These are phyloP conservation scores for Hyposmocoma kahamanoa DNA, from an alignment of 1,140 invertebrate species.

Conservation along the genomic window DNA sequence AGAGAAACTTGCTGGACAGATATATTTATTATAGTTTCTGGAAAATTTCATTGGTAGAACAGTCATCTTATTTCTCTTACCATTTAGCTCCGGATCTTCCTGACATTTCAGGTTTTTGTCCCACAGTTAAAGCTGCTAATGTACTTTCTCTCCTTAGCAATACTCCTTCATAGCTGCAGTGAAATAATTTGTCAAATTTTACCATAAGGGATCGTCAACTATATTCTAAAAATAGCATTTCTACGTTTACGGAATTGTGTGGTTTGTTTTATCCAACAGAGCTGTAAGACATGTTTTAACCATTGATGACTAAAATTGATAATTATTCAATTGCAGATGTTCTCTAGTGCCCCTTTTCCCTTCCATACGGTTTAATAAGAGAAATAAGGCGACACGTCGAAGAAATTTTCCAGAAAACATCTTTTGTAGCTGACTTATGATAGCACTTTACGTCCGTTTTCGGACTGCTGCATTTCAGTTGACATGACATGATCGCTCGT, in stretches of 20 bases:
- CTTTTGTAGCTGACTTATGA: conserved; percentile 42
- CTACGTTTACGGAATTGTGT: conserved; percentile 36
- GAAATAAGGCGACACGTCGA: conserved; percentile 57
- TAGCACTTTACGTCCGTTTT: conserved; percentile 54
- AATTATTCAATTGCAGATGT: conserved; percentile 71
- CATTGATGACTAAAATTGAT: conserved; percentile 65
- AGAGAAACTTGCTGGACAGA: neutral
- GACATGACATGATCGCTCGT: conserved; percentile 64
- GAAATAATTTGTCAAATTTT: conserved; percentile 59
- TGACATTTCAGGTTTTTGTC: conserved; percentile 25
- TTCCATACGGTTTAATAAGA: conserved; percentile 42
- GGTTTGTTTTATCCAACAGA: conserved; percentile 47
- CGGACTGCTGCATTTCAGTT: conserved; percentile 68
- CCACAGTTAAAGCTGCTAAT: conserved; percentile 41
- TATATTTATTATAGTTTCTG: conserved; percentile 33
- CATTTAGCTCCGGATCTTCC: conserved; percentile 38
- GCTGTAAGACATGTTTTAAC: conserved; percentile 72
- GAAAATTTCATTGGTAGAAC: conserved; percentile 65
- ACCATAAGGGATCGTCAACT: conserved; percentile 51
- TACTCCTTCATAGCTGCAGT: conserved; percentile 64
- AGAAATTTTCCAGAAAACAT: conserved; percentile 66
- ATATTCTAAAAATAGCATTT: conserved; percentile 33
- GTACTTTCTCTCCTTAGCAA: conserved; percentile 60
- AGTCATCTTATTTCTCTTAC: conserved; percentile 68
- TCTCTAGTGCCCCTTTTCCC: conserved; percentile 39